Conservation (phyloP, 1,140 invertebrate genomes). For the Heliconius eleuchia region DNA sequence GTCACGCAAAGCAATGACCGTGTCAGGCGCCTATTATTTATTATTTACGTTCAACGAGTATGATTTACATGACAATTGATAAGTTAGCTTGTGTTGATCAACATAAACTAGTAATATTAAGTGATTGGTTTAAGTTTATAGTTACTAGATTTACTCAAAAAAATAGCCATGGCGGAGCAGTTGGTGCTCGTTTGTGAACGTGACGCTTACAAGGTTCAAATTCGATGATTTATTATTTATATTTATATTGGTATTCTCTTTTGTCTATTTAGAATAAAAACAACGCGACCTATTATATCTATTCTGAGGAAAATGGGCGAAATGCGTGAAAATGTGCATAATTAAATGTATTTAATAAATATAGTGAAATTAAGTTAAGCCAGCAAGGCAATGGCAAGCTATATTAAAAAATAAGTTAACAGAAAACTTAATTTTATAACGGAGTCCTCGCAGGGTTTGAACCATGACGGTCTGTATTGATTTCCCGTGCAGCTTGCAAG, state of each 20-base stretch:
- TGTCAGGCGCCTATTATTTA: constrained; percentile 33
- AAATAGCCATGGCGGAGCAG: no score
- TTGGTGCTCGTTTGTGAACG: no score
- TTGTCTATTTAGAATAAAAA: no score
- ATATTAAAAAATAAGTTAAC: not conserved
- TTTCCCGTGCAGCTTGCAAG: not conserved
- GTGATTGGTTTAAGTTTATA: not conserved
- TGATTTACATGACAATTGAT: constrained; percentile 32
- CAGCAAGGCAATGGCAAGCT: not conserved
- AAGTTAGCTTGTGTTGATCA: not conserved
- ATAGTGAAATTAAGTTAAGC: not conserved
- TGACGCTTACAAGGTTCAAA: no score
- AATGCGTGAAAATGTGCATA: no score
- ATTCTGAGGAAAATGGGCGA: no score
- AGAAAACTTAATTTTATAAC: not conserved
- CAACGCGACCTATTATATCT: no score
- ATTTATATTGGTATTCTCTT: no score
- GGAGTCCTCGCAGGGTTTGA: not conserved
- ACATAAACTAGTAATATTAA: not conserved
- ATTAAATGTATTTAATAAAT: not conserved
- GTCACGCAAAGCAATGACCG: constrained; percentile 43
- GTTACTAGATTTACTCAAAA: not conserved
- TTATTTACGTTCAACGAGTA: constrained; percentile 31
- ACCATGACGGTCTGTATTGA: not conserved
- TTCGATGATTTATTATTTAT: no score